Evolutionary conservation across 2,888 invertebrate species (phyloP).

Genomic region (Eupithecia subumbrata): DNA sequence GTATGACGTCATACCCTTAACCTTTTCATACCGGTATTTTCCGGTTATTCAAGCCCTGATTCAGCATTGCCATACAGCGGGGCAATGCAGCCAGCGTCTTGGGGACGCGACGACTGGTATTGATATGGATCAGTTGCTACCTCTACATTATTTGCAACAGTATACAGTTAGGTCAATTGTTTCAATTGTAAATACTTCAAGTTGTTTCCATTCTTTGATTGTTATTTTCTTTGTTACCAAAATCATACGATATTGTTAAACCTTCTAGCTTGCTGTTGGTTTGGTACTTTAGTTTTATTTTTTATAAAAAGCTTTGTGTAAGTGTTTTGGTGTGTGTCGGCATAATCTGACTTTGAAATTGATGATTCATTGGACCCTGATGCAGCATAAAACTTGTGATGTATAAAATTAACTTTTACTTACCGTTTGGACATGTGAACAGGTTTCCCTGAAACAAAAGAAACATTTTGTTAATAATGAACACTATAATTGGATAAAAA

Average conservation of each 20-base stretch:
- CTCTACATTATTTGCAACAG: not conserved
- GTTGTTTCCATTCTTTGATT: no score
- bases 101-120: not conserved
- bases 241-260: not conserved
- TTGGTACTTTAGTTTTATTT: not conserved
- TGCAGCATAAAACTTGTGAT: not conserved
- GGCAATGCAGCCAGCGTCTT: no score
- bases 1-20: no score
- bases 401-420: constrained; percentile 66
- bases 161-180: not conserved
- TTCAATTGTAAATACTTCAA: not conserved
- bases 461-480: not conserved
- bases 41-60: no score
- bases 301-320: not conserved
- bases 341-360: not conserved
- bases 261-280: not conserved
- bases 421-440: constrained; percentile 90
- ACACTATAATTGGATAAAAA: not conserved
- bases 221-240: not conserved
- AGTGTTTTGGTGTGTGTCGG: not conserved
- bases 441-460: constrained; percentile 83
- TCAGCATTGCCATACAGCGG: no score
- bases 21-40: no score
- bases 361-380: not conserved
- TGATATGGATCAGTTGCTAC: not conserved